phyloP scores from a whole-genome alignment of 2,113 vertebrate genomes.

The Thamnophis sirtalis region DNA sequence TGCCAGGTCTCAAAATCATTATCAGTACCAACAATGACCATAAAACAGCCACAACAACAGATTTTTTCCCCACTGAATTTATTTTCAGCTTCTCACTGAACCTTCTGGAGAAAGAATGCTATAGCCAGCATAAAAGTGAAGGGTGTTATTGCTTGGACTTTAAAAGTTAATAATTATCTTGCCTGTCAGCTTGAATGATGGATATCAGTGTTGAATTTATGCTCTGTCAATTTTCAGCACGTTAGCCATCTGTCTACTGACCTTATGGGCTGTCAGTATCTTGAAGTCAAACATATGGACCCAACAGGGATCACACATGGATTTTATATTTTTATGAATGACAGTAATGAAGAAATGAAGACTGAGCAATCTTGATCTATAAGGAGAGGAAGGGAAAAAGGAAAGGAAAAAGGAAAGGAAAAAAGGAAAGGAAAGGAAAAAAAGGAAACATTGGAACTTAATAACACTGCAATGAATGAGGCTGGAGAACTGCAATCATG shows the following conservation, averaged over 20 bases:
- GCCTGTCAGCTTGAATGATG: constrained; percentile 21
- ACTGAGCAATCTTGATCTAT: background rate
- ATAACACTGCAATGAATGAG: background rate
- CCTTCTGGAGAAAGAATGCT: background rate
- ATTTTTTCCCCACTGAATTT: background rate
- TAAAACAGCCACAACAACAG: background rate
- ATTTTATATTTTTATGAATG: constrained; percentile 18
- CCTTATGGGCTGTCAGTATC: constrained; percentile 24
- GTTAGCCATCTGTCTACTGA: constrained; percentile 24
- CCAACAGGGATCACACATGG: constrained; percentile 8
- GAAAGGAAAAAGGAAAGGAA: background rate
- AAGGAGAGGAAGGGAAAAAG: background rate
- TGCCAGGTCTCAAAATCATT: background rate
- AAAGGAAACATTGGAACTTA: background rate
- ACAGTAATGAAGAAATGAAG: constrained; percentile 11
- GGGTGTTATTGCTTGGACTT: background rate
- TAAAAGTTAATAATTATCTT: constrained; percentile 11
- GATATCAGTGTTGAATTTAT: background rate
- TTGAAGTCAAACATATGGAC: constrained; percentile 26
- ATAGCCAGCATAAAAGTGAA: background rate
- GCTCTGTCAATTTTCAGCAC: constrained; percentile 3
- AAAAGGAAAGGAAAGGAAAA: background rate
- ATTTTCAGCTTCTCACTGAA: background rate
- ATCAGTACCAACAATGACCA: background rate
- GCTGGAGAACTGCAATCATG: background rate